Conservation (phyloP, 2,797 vertebrate species). For the Alexandromys oeconomus region DNA sequence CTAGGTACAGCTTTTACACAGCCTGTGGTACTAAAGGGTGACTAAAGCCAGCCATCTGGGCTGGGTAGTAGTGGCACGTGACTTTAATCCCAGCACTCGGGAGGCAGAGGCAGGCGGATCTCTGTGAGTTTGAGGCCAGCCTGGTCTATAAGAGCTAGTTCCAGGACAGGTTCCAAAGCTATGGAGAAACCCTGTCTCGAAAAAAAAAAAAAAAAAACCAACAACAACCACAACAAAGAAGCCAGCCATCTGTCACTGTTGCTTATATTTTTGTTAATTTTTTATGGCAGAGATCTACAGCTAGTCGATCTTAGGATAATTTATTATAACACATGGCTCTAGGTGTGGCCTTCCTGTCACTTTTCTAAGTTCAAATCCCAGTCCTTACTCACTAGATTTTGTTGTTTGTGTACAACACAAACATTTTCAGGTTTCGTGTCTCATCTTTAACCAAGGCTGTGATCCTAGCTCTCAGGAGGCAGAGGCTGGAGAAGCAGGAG, state of each 20-base stretch:
- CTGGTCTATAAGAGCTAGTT: too few relatives aligned
- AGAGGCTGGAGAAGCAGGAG: neutral
- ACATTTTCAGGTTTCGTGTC: neutral
- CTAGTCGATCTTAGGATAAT: neutral
- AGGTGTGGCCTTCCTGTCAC: neutral
- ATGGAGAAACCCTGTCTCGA: too few relatives aligned
- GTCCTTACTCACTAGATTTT: neutral
- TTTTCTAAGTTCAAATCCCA: neutral
- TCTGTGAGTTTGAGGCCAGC: too few relatives aligned
- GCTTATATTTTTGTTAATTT: slow-evolving; percentile 20
- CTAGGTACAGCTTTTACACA: neutral
- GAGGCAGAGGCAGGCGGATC: too few relatives aligned
- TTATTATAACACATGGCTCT: neutral
- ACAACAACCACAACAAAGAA: too few relatives aligned
- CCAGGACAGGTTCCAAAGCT: too few relatives aligned
- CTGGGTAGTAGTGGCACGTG: too few relatives aligned
- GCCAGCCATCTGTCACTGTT: neutral
- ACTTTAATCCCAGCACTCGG: too few relatives aligned
- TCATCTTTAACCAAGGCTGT: neutral
- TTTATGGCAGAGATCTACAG: neutral
- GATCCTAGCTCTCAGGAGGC: neutral
- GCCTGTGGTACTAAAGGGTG: neutral
- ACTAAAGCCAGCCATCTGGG: neutral
- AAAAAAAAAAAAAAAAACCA: too few relatives aligned
- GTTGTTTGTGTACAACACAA: neutral